Evolutionary conservation across 2,888 invertebrate species (phyloP), one percentile per base, ranked within the genome.

Genomic region (Geotrupes spiniger): DNA sequence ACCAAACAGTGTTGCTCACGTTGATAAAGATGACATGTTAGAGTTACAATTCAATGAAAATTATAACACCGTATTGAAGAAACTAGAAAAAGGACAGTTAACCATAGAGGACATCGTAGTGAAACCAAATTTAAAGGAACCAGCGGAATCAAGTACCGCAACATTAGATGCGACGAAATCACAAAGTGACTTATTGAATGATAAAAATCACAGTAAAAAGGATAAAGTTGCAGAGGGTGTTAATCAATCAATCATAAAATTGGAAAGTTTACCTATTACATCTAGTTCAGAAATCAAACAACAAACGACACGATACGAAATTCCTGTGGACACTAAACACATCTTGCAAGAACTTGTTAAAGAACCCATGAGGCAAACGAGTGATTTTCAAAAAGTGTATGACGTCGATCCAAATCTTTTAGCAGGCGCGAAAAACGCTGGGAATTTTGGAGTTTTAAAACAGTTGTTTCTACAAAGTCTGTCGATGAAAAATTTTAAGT

Each of bases 1-100:
- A 1, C 78, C 68, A 2, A 37, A 73, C 46, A 74, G 70, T 43
- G 54, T 71, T 6, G 64, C 66, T 1, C 63, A 70, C 54, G 66
- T 69, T 3, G 60, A 68, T 46, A 51, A 55, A 17, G 31, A 47
- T 2, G 58, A 61, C 38, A 55, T 58, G 11, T 57, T 66, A 2
- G 56, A 63, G 25, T 55, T 68, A 17, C 65, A 68, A 47, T 62
- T 70, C 26, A 56, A 60, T 17, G 63, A 65, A 54, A 60, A 62
- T 44, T 71, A 70, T 52, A 61, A 63, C 15, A 57, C 57, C 8
- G 52, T 70, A 2, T 54, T 71, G 17, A 58, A 64, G 31, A 69
- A 68, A 58, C 59, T 70, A 29, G 64, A 64, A 36, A 54, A 63
- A 42, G 65, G 64, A 6, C 55, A 60, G 15, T 59, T 72, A 31